Evolutionary conservation across 2,113 vertebrate species (phyloP).

Genomic region (Spilogale gracilis): DNA sequence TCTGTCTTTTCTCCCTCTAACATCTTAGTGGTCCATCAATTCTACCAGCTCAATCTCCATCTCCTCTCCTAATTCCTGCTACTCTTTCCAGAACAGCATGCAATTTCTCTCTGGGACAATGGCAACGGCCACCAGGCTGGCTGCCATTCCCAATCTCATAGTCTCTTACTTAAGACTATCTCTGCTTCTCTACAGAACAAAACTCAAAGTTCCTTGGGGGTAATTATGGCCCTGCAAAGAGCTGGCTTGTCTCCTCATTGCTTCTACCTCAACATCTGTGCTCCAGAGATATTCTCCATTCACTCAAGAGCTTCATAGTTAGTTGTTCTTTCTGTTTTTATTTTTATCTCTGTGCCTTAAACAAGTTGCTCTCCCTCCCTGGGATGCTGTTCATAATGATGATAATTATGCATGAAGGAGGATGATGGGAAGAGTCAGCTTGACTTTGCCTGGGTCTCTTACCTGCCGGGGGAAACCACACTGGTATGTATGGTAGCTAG

Average conservation of each 20-base stretch:
- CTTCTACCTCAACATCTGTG: neutral
- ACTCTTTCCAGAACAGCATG: neutral
- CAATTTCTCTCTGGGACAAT: neutral
- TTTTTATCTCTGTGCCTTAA: neutral
- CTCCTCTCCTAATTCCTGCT: neutral
- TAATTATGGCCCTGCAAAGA: neutral
- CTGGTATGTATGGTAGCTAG: neutral
- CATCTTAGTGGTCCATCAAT: neutral
- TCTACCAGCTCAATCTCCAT: neutral
- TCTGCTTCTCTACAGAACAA: neutral
- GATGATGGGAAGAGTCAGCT: neutral
- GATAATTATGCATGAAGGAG: neutral
- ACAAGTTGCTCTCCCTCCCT: neutral
- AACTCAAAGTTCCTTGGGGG: neutral
- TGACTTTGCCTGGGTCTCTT: neutral
- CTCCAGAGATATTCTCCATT: neutral
- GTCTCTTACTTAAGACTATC: neutral
- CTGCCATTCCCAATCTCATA: neutral
- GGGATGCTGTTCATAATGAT: neutral
- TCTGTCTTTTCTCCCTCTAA: neutral
- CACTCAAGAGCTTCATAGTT: neutral
- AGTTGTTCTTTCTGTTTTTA: neutral
- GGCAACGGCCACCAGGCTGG: neutral
- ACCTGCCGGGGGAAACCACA: neutral
- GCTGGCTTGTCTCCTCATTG: neutral